Evolutionary conservation across 2,797 vertebrate species (phyloP), one percentile per base, ranked within the genome.

Genomic region (Coreius guichenoti): DNA sequence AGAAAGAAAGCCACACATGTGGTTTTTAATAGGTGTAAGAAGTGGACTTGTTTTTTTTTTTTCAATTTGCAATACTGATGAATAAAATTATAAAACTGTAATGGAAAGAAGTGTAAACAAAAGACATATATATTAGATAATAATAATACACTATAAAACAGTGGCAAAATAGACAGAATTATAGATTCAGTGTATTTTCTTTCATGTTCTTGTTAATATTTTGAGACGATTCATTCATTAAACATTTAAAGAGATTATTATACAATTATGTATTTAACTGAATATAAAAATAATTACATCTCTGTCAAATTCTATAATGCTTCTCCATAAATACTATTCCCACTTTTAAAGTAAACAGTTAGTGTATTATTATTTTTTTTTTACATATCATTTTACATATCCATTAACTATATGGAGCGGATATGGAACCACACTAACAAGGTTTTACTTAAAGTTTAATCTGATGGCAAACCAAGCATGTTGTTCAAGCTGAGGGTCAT

Each of bases 401-500:
- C 21, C 56, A 26, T 75, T 75, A 45, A 58, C 17, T 61, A 43
- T 21, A 29, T 69, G 5, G 19, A 63, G 19, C 58, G 39, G 26
- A 26, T 26, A 5, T 54, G 47, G 12, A 73, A 23, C 19, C 12
- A 19, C 19, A 9, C 21, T 39, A 58, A n/a, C 51, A n/a, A 39
- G 29, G 13, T 31, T 39, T 70, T 72, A 43, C 47, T 56, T 67
- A 0, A 54, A 14, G 6, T 47, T 36, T 58, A 61, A 43, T 89
- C 81, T 78, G 84, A 72, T 31, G 88, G 78, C 31, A 95, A 92
- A 39, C 93, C 74, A 12, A 95, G 94, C 94, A 95, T 95, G 58
- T 95, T 95, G 78, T 94, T 92, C 43, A 96, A 93, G 83, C 94
- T 31, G 65, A 92, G 8, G 9, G 93, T 89, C 69, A 94, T 17